phyloP scores from a whole-genome alignment of 2,113 vertebrate species.

The Tinamus guttatus region DNA sequence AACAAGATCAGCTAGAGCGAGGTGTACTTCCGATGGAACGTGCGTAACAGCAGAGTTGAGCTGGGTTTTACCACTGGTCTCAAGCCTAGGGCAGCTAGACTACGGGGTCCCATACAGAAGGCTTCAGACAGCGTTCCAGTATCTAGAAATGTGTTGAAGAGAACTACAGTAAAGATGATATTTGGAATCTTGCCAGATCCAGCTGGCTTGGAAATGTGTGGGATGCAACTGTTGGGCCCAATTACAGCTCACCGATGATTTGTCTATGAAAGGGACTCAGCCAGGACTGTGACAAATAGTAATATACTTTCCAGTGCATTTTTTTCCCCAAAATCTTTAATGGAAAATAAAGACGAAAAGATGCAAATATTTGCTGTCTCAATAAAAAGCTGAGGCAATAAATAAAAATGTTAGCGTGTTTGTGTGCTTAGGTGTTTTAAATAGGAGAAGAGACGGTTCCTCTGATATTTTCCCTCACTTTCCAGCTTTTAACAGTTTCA shows the following conservation, averaged over 20 bases:
- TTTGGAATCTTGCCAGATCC: not conserved
- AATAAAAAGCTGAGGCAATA: not conserved
- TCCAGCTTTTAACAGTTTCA: not conserved
- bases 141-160: not conserved
- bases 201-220: conserved; percentile 1
- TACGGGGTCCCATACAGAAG: not conserved
- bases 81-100: not conserved
- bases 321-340: not conserved
- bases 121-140: not conserved
- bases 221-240: not conserved
- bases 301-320: not conserved
- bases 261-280: not conserved
- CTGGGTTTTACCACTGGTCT: not conserved
- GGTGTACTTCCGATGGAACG: not conserved
- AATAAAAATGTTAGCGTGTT: not conserved
- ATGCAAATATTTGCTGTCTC: not conserved
- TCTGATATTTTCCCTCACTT: not conserved
- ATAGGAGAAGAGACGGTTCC: not conserved
- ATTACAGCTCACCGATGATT: conserved; percentile 19
- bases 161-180: not conserved
- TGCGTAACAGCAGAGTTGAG: not conserved
- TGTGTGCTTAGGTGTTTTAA: not conserved
- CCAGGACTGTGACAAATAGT: not conserved
- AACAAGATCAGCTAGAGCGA: not conserved
- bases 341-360: not conserved